Evolutionary conservation across 2,113 vertebrate species (phyloP), one percentile per base, ranked within the genome.

Genomic region (Trogon melanurus): DNA sequence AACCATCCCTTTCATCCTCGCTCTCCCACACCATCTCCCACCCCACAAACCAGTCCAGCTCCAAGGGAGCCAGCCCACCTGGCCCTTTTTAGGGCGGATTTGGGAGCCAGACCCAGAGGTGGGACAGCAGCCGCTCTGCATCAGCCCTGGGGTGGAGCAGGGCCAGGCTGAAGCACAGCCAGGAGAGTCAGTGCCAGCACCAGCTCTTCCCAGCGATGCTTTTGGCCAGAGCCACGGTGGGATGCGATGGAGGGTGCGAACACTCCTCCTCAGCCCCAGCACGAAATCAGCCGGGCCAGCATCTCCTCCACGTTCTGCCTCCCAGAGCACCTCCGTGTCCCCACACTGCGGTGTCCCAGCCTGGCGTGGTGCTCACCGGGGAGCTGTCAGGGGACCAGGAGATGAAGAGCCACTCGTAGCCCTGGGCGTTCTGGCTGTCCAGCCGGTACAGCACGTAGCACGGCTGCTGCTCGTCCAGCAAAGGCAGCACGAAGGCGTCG

Each of bases 341-440:
- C 27, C 62, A 15, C 1, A 4, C 17, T 4, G 50, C 32, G 17
- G 11, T 23, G 57, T 17, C 89, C 5, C 71, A 11, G 75, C 7
- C 58, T 0, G 1, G 25, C 5, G 1, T 0, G 2, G 26, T 38
- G 98, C 99, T 96, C 98, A 99, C 99, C 54, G 99, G 99, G 85
- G 99, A 99, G 89, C 98, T 99, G 95, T 99, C 99, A n/a, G 99
- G 99, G 56, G 99, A 99, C 99, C 99, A 99, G 82, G 99, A 98
- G 41, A 99, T 98, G 97, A 99, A 99, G 88, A 99, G 97, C 99
- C 99, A 99, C 97, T 99, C 99, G 1, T 98, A 99, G 85, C 99
- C 99, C 97, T 99, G 99, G 60, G 99, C 98, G 10, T 99, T 99
- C 97, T 98, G 98, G 53, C 99, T 98, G 97, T 99, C 99, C 74